Evolutionary conservation across 1,140 invertebrate genomes (phyloP), one percentile per base, ranked within the genome.

Genomic region (Calephelis virginiensis): DNA sequence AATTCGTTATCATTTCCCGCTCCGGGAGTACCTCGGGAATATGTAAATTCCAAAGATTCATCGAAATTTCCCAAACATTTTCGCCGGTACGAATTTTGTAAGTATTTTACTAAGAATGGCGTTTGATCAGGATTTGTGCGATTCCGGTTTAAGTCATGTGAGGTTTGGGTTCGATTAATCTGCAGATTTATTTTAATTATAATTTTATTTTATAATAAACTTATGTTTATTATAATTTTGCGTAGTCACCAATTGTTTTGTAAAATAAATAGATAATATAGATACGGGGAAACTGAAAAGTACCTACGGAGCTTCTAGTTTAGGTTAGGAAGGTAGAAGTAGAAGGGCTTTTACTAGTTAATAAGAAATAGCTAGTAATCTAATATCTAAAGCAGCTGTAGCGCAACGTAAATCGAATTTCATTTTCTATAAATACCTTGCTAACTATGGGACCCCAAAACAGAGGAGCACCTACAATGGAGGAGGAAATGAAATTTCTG

Each of bases 401-500:
- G 28, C 5, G 28, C 28, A 48, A 48, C 10, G 10, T 10, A 48
- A 48, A 12, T n/a, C 9, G n/a, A 9, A 37, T 59, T 14, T 62
- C 13, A 28, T 12, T 17, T 17, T 45, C 28, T 64, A 48, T n/a
- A 38, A 61, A n/a, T 38, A 17, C 50, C 47, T 53, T 68, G 64
- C 68, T 37, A 12, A 14, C 63, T 71, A 65, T 40, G 10, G 65
- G 48, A 66, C 67, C 59, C 70, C 48, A 5, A 56, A 6, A 61
- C 59, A 64, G 56, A 56, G 48, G 59, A 61, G 68, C 49, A 64
- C 70, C 68, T 69, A 61, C 43, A 67, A 71, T 68, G 12, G 56
- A 43, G 53, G 48, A 70, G 75, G 73, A 82, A 83, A 83, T 83
- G 71, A 76, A 83, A 76, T 80, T 80, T 77, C 72, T 71, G 67